Evolutionary conservation across 2,888 invertebrate species (phyloP).

Genomic region (Drosophila sordidula): DNA sequence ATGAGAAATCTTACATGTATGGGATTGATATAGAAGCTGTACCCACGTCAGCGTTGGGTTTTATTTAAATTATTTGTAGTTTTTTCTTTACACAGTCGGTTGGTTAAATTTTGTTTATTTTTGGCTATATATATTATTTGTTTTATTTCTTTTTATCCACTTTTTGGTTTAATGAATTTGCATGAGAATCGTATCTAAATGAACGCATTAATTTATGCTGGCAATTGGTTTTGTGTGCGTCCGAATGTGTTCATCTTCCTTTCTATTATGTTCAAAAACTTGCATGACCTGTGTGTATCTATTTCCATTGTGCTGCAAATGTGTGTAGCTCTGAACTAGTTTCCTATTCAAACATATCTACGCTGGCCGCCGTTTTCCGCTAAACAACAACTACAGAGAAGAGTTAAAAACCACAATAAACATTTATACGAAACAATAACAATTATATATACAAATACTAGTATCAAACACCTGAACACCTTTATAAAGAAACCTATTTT

Average conservation of each 20-base stretch:
- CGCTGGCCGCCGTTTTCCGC: slow-evolving; percentile 15
- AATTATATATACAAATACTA: background rate
- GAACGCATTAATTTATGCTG: slow-evolving; percentile 77
- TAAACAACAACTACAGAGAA: background rate
- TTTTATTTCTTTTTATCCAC: slow-evolving; percentile 16
- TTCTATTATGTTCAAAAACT: slow-evolving; percentile 68
- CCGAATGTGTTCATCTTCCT: slow-evolving; percentile 43
- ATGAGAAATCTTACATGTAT: slow-evolving; percentile 23
- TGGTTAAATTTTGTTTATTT: slow-evolving; percentile 54
- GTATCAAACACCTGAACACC: too few relatives aligned
- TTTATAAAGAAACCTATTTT: too few relatives aligned
- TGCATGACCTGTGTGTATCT: slow-evolving; percentile 69
- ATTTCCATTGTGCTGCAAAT: slow-evolving; percentile 65
- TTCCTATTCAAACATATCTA: slow-evolving; percentile 32
- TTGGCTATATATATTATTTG: slow-evolving; percentile 18
- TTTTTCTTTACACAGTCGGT: slow-evolving; percentile 47
- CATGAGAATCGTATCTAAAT: slow-evolving; percentile 81
- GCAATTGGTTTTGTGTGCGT: slow-evolving; percentile 66
- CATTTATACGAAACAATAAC: too few relatives aligned
- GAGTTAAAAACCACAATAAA: background rate
- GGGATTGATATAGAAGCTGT: slow-evolving; percentile 10
- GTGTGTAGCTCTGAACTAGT: slow-evolving; percentile 67
- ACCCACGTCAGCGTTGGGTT: slow-evolving; percentile 21
- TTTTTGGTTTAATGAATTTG: slow-evolving; percentile 63
- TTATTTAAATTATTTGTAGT: slow-evolving; percentile 36